phyloP scores from a whole-genome alignment of 1,140 invertebrate species.

The Euborellia annulipes region DNA sequence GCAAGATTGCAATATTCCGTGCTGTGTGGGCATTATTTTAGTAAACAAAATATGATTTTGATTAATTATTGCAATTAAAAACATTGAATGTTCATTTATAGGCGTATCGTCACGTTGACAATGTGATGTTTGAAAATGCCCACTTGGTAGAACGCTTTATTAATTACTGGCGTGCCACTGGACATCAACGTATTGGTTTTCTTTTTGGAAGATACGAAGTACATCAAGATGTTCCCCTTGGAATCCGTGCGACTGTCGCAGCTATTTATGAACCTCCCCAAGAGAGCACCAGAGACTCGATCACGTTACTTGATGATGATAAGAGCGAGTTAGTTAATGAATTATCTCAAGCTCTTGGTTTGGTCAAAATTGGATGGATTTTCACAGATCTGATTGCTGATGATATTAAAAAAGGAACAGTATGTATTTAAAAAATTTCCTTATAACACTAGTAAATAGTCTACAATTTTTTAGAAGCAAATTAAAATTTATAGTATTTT shows the following conservation, averaged over 20 bases:
- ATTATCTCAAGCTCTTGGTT: constrained; percentile 62
- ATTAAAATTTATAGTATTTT: neutral
- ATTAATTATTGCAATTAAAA: too few relatives aligned
- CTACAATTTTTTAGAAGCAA: neutral
- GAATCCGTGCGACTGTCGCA: constrained; percentile 80
- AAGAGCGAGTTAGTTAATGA: constrained; percentile 53
- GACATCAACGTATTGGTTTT: constrained; percentile 85
- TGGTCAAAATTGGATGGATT: constrained; percentile 89
- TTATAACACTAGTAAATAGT: neutral
- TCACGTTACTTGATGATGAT: constrained; percentile 57
- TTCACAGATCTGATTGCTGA: constrained; percentile 93
- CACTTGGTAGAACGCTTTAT: constrained; percentile 89
- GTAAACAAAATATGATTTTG: too few relatives aligned
- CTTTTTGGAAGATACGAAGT: constrained; percentile 87
- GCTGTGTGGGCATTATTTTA: neutral
- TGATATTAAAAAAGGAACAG: constrained; percentile 74
- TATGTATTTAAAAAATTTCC: constrained; percentile 29
- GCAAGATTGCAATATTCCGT: too few relatives aligned
- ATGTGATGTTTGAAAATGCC: constrained; percentile 94
- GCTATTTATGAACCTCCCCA: constrained; percentile 97
- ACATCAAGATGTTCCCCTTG: constrained; percentile 86
- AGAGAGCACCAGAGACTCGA: constrained; percentile 51
- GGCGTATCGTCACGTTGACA: constrained; percentile 92
- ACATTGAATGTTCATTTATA: constrained; percentile 33
- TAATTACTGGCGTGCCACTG: constrained; percentile 90